Evolutionary conservation across 2,797 vertebrate species (phyloP).

Genomic region (Garrulus glandarius): DNA sequence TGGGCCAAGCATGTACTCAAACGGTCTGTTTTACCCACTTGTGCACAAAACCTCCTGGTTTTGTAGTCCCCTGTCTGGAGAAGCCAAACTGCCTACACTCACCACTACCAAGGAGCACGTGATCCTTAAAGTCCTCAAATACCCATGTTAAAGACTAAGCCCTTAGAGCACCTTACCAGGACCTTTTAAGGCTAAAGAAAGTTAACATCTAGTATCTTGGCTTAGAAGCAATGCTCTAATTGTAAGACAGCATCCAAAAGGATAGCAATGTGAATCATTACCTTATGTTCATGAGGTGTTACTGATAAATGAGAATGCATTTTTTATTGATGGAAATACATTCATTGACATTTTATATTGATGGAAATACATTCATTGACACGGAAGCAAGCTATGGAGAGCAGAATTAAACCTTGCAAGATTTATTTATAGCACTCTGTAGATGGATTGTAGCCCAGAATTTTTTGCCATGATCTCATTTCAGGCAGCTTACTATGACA

Average conservation of each 20-base stretch:
- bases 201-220: neutral
- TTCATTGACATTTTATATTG: neutral
- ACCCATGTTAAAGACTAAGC: neutral
- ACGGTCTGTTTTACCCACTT: neutral
- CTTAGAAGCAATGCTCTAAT: neutral
- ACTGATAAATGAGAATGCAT: neutral
- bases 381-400: neutral
- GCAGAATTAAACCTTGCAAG: neutral
- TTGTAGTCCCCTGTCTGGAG: neutral
- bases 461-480: neutral
- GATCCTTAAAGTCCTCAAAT: neutral
- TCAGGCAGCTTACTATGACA: neutral
- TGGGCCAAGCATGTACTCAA: neutral
- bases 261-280: neutral
- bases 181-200: neutral
- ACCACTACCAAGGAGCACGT: accelerated
- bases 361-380: neutral
- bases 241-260: neutral
- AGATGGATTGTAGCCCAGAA: neutral
- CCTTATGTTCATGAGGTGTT: neutral
- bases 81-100: neutral
- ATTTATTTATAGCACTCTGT: neutral
- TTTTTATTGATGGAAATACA: neutral
- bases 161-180: neutral
- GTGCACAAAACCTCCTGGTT: neutral